Conservation (phyloP, 2,797 vertebrate species). For the Numenius phaeopus region DNA sequence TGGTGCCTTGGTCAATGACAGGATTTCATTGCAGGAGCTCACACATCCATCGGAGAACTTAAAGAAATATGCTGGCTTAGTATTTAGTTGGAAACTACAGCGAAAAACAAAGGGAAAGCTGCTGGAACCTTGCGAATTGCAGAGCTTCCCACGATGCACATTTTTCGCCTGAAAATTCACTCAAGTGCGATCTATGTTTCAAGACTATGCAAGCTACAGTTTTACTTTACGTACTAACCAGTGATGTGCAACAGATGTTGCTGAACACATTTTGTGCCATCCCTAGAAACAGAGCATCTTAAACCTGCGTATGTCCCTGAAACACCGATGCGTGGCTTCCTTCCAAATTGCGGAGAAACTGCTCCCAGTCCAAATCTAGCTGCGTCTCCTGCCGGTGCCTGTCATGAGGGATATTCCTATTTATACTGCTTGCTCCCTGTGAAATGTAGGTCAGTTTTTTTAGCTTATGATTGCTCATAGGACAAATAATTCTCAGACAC, state of each 20-base stretch:
- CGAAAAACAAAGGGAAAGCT: not conserved
- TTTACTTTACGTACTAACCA: not conserved
- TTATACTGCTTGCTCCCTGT: not conserved
- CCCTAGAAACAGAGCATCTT: not conserved
- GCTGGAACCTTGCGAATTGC: not conserved
- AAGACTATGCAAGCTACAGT: not conserved
- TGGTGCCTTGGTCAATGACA: not conserved
- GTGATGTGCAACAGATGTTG: not conserved
- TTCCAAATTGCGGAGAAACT: not conserved
- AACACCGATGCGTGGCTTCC: not conserved
- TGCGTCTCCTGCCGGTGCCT: fast-evolving
- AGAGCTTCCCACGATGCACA: fast-evolving
- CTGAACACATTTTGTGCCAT: not conserved
- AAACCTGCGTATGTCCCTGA: not conserved
- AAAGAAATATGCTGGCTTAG: not conserved
- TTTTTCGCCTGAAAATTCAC: not conserved
- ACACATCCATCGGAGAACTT: not conserved
- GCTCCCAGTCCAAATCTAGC: not conserved
- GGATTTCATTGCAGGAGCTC: not conserved
- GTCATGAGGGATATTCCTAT: not conserved
- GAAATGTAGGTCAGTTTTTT: conserved; percentile 1
- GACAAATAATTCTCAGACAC: not conserved
- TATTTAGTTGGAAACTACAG: not conserved
- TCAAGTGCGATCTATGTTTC: fast-evolving
- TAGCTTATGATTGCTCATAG: not conserved